These are phyloP conservation scores for Penaeus japonicus DNA, from an alignment of 1,140 invertebrate species.

Conservation along the genomic window DNA sequence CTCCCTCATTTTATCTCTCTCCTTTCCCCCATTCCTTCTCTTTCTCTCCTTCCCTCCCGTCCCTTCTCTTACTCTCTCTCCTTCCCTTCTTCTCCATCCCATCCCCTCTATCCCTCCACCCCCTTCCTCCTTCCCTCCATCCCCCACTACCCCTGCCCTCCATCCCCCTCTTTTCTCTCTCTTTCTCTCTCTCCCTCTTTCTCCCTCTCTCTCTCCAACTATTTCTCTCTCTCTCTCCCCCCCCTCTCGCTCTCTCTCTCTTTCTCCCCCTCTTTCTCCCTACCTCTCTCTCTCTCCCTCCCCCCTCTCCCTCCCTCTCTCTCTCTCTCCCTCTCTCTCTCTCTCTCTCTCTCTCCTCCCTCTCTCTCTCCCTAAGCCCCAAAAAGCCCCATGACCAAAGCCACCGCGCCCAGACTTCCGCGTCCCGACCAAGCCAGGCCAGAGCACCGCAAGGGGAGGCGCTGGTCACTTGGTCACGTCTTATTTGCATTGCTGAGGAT, in stretches of 20 bases:
- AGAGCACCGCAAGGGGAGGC: no score
- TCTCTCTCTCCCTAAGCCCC: no score
- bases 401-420: no score
- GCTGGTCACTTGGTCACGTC: no score
- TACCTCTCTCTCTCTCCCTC: background rate
- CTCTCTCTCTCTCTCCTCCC: background rate
- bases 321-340: background rate
- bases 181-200: background rate
- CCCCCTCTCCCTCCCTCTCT: background rate
- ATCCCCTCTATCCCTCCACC: background rate
- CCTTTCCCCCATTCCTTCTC: no score
- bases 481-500: no score
- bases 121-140: background rate
- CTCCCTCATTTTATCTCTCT: no score
- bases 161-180: constrained; percentile 11
- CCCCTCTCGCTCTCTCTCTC: background rate
- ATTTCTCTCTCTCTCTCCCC: background rate
- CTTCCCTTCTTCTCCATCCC: no score
- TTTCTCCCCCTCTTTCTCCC: background rate
- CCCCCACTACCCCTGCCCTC: background rate
- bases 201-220: constrained; percentile 11
- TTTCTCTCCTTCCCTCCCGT: no score
- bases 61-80: no score
- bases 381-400: no score
- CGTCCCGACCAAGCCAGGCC: no score